These are phyloP conservation scores for Drosophila lacteicornis DNA, from an alignment of 1,140 invertebrate genomes.

Conservation along the genomic window DNA sequence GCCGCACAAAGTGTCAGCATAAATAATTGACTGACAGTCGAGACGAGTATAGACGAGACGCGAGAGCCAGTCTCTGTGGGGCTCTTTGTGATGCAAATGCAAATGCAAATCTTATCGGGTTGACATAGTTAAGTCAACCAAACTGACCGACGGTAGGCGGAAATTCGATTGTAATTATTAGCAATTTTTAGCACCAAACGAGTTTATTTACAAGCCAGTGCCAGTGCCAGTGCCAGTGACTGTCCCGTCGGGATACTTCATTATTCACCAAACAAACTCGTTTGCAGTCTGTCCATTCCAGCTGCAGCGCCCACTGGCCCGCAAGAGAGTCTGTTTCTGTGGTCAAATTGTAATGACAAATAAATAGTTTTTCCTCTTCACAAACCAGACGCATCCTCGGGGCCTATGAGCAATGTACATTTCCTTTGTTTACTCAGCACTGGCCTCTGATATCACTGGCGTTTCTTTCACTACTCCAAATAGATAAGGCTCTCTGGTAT, in stretches of 20 bases:
- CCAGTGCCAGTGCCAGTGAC: conserved; percentile 1
- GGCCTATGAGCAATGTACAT: conserved; percentile 44
- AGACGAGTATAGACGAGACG: conserved; percentile 51
- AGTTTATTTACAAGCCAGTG: conserved; percentile 53
- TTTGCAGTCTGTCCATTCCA: conserved; percentile 39
- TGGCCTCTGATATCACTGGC: conserved; percentile 23
- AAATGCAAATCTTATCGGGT: conserved; percentile 72
- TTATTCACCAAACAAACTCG: conserved; percentile 43
- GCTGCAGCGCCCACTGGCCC: conserved; percentile 47
- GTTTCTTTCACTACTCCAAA: conserved; percentile 10
- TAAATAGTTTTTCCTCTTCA: conserved; percentile 20
- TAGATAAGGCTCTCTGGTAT: conserved; percentile 43
- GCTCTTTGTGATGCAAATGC: conserved; percentile 68
- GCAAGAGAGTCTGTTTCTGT: conserved; percentile 21
- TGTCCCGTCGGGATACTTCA: conserved; percentile 9
- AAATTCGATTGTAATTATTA: conserved; percentile 70
- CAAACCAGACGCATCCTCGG: conserved; percentile 13
- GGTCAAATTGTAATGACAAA: conserved; percentile 44
- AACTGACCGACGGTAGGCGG: conserved; percentile 57
- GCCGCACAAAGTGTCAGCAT: conserved; percentile 72
- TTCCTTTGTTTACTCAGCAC: conserved; percentile 35
- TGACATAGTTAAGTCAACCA: conserved; percentile 70
- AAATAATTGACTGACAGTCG: conserved; percentile 72
- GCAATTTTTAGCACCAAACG: conserved; percentile 64
- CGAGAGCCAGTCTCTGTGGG: conserved; percentile 27